Conservation (phyloP, 1,140 invertebrate genomes). For the Calliopsis andreniformis region DNA sequence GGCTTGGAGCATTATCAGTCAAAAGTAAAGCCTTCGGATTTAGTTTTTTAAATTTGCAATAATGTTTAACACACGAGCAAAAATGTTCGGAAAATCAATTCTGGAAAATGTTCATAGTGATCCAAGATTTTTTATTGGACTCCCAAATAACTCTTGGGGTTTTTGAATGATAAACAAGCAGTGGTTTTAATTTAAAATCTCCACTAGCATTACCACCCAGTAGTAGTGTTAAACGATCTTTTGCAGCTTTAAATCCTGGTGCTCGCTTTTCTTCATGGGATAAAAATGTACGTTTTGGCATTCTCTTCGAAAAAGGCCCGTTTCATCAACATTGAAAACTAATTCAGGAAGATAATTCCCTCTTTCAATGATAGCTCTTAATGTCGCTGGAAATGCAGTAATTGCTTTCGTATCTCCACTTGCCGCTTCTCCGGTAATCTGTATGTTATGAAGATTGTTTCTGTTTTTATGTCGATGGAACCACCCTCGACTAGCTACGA, state of each 20-base stretch:
- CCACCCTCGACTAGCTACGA: conserved; percentile 14
- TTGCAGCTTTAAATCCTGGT: conserved; percentile 72
- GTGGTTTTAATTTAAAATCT: too few species aligned
- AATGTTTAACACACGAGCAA: conserved; percentile 68
- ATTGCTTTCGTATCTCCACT: conserved; percentile 24
- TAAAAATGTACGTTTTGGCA: conserved; percentile 72
- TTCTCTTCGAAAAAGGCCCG: conserved; percentile 72
- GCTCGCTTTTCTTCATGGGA: conserved; percentile 70
- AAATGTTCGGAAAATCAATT: conserved; percentile 54
- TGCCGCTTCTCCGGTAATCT: conserved; percentile 26
- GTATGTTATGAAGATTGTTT: conserved; percentile 29
- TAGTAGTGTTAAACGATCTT: conserved; percentile 71
- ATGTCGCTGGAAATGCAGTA: conserved; percentile 15
- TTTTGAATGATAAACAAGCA: conserved; percentile 77
- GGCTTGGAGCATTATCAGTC: conserved; percentile 37
- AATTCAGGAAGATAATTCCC: conserved; percentile 24
- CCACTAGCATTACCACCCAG: too few species aligned
- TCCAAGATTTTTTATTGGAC: conserved; percentile 59
- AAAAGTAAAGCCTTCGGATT: conserved; percentile 78
- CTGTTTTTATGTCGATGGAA: conserved; percentile 24
- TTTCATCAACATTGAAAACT: conserved; percentile 75
- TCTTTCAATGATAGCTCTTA: conserved; percentile 31
- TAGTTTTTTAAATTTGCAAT: conserved; percentile 69
- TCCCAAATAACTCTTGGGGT: conserved; percentile 62
- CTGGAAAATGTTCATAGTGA: conserved; percentile 70